phyloP scores from a whole-genome alignment of 2,113 vertebrate species.

The Panthera leo region DNA sequence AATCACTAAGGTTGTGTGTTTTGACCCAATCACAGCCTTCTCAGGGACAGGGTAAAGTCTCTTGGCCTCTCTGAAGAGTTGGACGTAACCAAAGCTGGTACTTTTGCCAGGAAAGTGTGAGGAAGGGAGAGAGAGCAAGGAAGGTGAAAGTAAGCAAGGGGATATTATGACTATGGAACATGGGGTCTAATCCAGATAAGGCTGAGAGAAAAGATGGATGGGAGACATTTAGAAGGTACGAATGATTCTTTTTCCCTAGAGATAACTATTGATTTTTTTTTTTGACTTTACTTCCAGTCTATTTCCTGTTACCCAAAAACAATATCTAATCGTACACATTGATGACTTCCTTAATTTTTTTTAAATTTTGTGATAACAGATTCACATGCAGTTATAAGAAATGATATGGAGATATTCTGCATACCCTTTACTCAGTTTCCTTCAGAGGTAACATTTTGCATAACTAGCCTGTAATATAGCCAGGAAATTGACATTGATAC shows the following conservation, averaged over 20 bases:
- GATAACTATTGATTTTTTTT: background rate
- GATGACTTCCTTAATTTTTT: background rate
- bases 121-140: background rate
- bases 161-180: background rate
- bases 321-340: background rate
- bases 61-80: background rate
- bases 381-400: background rate
- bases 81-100: background rate
- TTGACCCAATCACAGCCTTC: background rate
- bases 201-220: background rate
- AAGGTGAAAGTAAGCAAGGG: background rate
- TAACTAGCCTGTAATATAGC: background rate
- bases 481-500: background rate
- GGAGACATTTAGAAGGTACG: background rate
- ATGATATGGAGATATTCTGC: background rate
- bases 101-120: background rate
- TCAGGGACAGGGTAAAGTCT: background rate
- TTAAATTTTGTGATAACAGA: background rate
- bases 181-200: background rate
- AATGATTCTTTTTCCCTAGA: background rate
- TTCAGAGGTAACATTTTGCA: background rate
- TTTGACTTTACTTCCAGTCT: background rate
- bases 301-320: background rate
- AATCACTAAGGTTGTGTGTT: background rate
- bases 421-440: background rate